Evolutionary conservation across 2,888 invertebrate species (phyloP), one percentile per base, ranked within the genome.

Genomic region (Acholoe squamosa): DNA sequence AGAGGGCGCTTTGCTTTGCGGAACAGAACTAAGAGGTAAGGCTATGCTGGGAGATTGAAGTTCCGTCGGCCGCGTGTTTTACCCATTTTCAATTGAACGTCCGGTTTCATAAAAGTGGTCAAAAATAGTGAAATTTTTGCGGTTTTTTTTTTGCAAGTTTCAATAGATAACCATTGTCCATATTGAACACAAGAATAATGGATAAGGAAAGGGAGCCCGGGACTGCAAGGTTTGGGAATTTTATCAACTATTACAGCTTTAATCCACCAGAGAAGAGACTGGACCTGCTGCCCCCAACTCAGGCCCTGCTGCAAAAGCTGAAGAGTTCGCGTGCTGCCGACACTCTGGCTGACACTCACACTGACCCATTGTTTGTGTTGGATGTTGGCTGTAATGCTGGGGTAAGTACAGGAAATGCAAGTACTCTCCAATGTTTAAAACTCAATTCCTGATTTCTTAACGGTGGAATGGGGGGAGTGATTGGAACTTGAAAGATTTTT

Each of bases 211-310:
- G 52, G 22, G 92, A 93, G 56, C 98, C 98, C 25, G 98, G 98
- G 33, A 97, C 98, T 56, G 97, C 97, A 0, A 97, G 97, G 94
- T 97, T 96, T 96, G 98, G 98, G 89, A 98, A 98, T 96, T 98
- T 98, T 94, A 98, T 98, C 91, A 98, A 98, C 96, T 98, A 98
- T 95, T 98, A 98, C 95, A 96, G 97, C 92, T 98, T 98, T 94
- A 97, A 98, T 96, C 97, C 97, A 90, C 97, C 97, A 34, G 96
- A 97, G 91, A 97, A 97, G 93, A 97, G 98, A 94, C 96, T 97
- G 84, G 96, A 96, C 89, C 96, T 97, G 93, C 96, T 98, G 92
- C 97, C 97, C 51, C 94, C 94, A 43, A 14, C 51, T 34, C 22
- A 1, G 43, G 28, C 19, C 51, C 19, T 22, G 33, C 16, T 22